Evolutionary conservation across 2,797 vertebrate species (phyloP), one percentile per base, ranked within the genome.

Genomic region (Urophycis tenuis): DNA sequence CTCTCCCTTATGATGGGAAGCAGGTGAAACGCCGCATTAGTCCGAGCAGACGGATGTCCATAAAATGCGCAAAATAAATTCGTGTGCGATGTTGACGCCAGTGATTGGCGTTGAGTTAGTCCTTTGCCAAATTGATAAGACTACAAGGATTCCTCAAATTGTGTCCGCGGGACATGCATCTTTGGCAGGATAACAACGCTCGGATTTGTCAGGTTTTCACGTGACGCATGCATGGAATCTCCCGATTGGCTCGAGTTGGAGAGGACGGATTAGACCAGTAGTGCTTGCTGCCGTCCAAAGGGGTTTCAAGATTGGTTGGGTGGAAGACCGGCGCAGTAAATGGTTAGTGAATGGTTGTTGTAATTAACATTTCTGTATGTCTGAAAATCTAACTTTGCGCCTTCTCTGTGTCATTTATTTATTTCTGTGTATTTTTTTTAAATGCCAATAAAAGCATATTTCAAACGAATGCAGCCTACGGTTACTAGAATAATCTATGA

Each of bases 291-390:
- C 60, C 86, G 84, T 88, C 87, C 87, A 88, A 82, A 86, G 34
- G 70, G 12, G 5, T 73, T 41, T 80, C 81, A 86, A 49, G 91
- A 22, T 92, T 84, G 91, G 88, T 90, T 91, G 92, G 83, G 80
- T 76, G 69, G 80, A 83, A 83, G 60, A 3, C n/a, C 25, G 60
- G 60, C 29, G 53, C 53, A 60, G 60, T 67, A 29, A 67, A 29
- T 64, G n/a, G 4, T 8, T 1, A 60, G 60, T 67, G 29, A 67
- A 29, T 67, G 60, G 15, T 19, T 15, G 41, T 45, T 60, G 60
- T 25, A 67, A 67, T 67, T 25, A 25, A 29, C 60, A 3, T 67
- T 67, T 67, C n/a, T 67, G 25, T 67, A 29, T 67, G n/a, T 67
- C 60, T 67, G 4, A 29, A 9, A 10, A 29, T 11, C 25, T 67